These are phyloP conservation scores for Pteropus rufus DNA, from an alignment of 2,797 vertebrate genomes.

Conservation along the genomic window DNA sequence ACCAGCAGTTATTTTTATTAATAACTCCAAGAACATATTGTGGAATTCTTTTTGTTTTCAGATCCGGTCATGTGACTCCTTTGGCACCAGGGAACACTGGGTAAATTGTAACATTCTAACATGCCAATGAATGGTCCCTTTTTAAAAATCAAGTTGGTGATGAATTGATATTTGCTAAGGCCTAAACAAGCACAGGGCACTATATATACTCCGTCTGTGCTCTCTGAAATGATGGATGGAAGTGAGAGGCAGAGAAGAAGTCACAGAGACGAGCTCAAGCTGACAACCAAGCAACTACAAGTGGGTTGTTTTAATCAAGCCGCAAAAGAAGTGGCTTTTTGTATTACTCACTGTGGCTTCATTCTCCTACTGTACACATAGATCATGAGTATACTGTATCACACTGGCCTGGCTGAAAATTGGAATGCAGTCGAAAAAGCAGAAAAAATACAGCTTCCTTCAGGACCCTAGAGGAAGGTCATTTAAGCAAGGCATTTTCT, in stretches of 20 bases:
- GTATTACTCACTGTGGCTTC: conserved; percentile 55
- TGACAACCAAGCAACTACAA: conserved; percentile 71
- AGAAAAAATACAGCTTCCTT: neutral
- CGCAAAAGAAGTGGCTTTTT: conserved; percentile 66
- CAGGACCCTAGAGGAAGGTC: neutral
- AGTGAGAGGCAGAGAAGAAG: conserved; percentile 68
- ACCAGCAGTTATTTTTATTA: conserved; percentile 75
- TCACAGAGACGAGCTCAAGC: conserved; percentile 59
- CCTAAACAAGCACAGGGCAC: conserved; percentile 81
- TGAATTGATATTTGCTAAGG: conserved; percentile 81
- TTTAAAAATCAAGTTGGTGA: conserved; percentile 79
- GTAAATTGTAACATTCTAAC: conserved; percentile 78
- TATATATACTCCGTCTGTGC: conserved; percentile 74
- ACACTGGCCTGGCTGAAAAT: conserved; percentile 48
- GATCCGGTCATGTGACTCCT: conserved; percentile 73
- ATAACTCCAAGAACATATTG: conserved; percentile 73
- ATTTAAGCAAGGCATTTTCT: conserved; percentile 50
- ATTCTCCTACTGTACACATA: conserved; percentile 27
- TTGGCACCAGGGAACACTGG: conserved; percentile 76
- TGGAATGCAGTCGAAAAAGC: conserved; percentile 1
- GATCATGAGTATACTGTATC: conserved; percentile 29
- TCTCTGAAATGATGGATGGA: conserved; percentile 77
- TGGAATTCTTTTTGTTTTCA: conserved; percentile 74
- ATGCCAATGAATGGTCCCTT: conserved; percentile 78
- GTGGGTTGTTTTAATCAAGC: conserved; percentile 65